Evolutionary conservation across 2,888 invertebrate species (phyloP).

Genomic region (Zaprionus obscuricornis): DNA sequence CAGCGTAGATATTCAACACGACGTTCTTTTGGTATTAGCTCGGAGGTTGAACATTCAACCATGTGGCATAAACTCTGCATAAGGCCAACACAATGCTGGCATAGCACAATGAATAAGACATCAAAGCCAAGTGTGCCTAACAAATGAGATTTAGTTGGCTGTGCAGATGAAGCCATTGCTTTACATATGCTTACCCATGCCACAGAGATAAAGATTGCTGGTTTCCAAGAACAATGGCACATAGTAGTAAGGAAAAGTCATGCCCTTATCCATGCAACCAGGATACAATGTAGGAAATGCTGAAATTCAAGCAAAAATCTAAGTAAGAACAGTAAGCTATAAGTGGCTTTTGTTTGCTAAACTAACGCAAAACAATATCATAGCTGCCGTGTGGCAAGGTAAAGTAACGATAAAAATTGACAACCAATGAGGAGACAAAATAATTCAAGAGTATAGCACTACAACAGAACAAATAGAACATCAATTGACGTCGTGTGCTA

Average conservation of each 20-base stretch:
- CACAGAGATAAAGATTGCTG: constrained; percentile 51
- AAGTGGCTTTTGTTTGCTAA: not conserved
- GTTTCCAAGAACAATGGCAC: constrained; percentile 61
- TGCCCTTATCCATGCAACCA: constrained; percentile 68
- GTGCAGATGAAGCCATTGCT: not conserved
- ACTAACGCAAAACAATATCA: constrained; percentile 65
- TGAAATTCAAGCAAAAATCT: constrained; percentile 26
- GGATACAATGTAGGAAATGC: constrained; percentile 72
- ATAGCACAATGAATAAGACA: constrained; percentile 73
- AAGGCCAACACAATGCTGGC: constrained; percentile 71
- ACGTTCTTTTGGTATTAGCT: constrained; percentile 60
- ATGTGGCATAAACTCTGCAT: constrained; percentile 60
- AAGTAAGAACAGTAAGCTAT: not conserved
- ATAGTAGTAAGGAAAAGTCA: constrained; percentile 71
- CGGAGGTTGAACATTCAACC: constrained; percentile 65
- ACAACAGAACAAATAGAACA: constrained; percentile 64
- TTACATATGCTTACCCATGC: constrained; percentile 62
- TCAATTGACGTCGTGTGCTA: constrained; percentile 59
- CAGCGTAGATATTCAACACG: constrained; percentile 70
- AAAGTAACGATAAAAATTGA: constrained; percentile 57
- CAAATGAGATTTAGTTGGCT: not conserved
- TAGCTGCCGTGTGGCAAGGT: constrained; percentile 32
- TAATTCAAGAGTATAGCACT: constrained; percentile 57
- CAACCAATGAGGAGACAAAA: constrained; percentile 50
- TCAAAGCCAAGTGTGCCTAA: constrained; percentile 76